These are phyloP conservation scores for Acinonyx jubatus DNA, from an alignment of 2,113 vertebrate genomes.

Conservation along the genomic window DNA sequence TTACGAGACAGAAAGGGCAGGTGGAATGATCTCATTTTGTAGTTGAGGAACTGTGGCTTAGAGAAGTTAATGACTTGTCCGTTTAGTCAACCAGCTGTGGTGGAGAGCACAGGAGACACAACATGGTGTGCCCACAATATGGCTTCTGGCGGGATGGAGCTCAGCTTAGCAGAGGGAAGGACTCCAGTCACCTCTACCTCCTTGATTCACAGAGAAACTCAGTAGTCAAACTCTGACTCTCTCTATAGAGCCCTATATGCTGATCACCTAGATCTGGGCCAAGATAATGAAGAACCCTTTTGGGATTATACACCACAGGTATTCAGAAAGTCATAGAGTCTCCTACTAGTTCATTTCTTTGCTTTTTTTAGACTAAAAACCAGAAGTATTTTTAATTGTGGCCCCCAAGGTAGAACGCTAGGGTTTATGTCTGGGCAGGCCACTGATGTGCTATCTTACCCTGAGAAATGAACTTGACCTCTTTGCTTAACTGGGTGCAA, in stretches of 20 bases:
- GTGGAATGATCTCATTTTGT: background rate
- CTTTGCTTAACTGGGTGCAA: slow-evolving; percentile 19
- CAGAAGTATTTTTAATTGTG: background rate
- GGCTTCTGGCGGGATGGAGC: background rate
- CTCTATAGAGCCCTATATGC: background rate
- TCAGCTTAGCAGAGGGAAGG: background rate
- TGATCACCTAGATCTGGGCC: background rate
- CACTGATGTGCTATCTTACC: background rate
- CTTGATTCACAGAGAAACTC: background rate
- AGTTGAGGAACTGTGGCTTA: background rate
- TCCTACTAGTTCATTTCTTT: background rate
- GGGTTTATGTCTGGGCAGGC: background rate
- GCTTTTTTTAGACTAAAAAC: background rate
- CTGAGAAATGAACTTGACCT: slow-evolving; percentile 27
- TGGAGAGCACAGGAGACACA: background rate
- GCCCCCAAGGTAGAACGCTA: background rate
- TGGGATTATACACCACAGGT: background rate
- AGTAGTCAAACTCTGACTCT: background rate
- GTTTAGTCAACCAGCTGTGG: background rate
- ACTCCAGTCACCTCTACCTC: background rate
- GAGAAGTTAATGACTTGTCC: background rate
- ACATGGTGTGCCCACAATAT: background rate
- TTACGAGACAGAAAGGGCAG: background rate
- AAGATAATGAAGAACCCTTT: background rate
- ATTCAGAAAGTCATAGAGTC: background rate